phyloP scores from a whole-genome alignment of 1,140 invertebrate genomes.

The Scaptomyza montana region DNA sequence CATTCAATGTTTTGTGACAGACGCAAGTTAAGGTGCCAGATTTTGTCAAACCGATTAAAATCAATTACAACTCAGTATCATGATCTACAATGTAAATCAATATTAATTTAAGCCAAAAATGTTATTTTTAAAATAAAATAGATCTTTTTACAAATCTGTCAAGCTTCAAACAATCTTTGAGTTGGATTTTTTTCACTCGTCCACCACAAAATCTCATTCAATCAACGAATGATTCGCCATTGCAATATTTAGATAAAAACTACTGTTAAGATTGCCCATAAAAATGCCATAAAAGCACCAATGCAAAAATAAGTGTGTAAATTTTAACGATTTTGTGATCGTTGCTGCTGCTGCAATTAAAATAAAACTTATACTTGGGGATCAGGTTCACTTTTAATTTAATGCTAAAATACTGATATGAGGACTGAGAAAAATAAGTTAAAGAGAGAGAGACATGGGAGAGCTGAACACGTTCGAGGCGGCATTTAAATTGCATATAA shows the following conservation, averaged over 20 bases:
- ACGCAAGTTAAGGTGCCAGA: slow-evolving; percentile 18
- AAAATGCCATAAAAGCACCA: slow-evolving; percentile 45
- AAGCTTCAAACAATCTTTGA: no score
- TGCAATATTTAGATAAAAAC: slow-evolving; percentile 54
- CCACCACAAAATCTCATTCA: background rate
- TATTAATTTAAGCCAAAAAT: slow-evolving; percentile 18
- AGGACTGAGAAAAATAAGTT: background rate
- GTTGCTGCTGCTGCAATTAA: background rate
- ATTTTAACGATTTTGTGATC: slow-evolving; percentile 34
- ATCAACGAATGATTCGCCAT: slow-evolving; percentile 45
- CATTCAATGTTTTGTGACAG: slow-evolving; percentile 28
- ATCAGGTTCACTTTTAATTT: slow-evolving; percentile 64
- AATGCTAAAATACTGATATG: slow-evolving; percentile 73
- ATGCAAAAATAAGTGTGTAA: slow-evolving; percentile 14
- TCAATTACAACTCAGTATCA: slow-evolving; percentile 22
- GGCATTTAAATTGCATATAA: slow-evolving; percentile 73
- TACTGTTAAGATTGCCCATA: slow-evolving; percentile 59
- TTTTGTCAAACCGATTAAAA: slow-evolving; percentile 23
- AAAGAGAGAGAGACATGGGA: background rate
- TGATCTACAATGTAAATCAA: background rate
- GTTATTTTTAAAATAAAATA: background rate
- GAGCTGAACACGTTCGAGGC: slow-evolving; percentile 11
- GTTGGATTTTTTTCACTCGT: background rate
- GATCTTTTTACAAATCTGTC: no score
- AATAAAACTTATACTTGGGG: slow-evolving; percentile 18